Evolutionary conservation across 2,888 invertebrate genomes (phyloP), one percentile per base, ranked within the genome.

Genomic region (Ormyrus pomaceus): DNA sequence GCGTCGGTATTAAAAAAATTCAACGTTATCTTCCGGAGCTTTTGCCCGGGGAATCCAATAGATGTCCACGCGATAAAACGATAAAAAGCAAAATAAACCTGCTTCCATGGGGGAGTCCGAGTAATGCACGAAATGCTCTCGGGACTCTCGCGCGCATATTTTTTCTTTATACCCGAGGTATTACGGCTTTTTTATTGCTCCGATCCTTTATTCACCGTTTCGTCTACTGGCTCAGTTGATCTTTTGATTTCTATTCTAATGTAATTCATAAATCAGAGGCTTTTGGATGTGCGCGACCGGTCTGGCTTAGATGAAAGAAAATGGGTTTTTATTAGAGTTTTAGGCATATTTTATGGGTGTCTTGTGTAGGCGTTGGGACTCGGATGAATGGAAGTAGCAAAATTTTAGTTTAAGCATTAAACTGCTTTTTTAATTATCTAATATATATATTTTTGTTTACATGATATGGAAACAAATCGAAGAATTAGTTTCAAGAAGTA

Each of bases 91-190:
- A 73, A 66, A 76, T 55, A 48, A 59, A 77, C 13, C 46, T 19
- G 13, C 7, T 11, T 48, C 75, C 73, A 66, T 53, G 59, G 62
- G 69, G 45, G 59, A 56, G 58, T 6, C 65, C 11, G 61, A 73
- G 59, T 72, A 76, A 73, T 62, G 81, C 19, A 64, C 64, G 68
- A 64, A 81, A 81, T 81, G 53, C 78, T 78, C 78, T 58, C 53
- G 78, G 72, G 78, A 78, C 55, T 70, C 69, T 19, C 56, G 55
- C 69, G 73, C 75, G 74, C 72, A 72, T 71, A 75, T 81, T 75
- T 78, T 53, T 53, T 66, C 68, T 69, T 69, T 69, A 56, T 72
- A 70, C 46, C 62, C 72, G n/a, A 61, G 11, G 13, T 46, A 64
- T 53, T 51, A 6, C 45, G 66, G 6, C 6, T 58, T 45, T 70